Percentiles rank a stretch among this genome's conserved stretches.
phyloP scores from a whole-genome alignment of 2,113 vertebrate genomes.

The Pangasianodon gigas region DNA sequence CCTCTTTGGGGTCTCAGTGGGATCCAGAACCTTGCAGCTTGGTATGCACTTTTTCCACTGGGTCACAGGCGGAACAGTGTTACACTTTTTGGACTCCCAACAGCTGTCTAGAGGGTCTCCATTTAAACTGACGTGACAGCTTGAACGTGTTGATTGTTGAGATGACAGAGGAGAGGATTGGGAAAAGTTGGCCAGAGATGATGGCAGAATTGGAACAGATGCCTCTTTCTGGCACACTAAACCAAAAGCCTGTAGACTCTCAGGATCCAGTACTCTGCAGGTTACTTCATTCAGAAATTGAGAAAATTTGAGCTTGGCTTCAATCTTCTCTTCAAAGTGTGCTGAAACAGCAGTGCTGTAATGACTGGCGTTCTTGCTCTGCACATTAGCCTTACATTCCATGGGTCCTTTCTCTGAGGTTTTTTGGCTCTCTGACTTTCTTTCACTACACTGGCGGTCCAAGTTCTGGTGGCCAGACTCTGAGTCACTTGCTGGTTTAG shows the following conservation, averaged over 20 bases:
- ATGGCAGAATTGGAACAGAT: constrained; percentile 49
- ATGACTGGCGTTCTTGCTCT: constrained; percentile 60
- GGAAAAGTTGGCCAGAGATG: constrained; percentile 38
- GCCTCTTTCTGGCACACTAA: constrained; percentile 60
- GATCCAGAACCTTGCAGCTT: constrained; percentile 67
- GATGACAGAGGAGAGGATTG: neutral
- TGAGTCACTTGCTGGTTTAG: constrained; percentile 49
- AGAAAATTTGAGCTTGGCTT: constrained; percentile 85
- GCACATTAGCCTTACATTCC: constrained; percentile 58
- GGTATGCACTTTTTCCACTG: constrained; percentile 64
- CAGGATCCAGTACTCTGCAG: constrained; percentile 79
- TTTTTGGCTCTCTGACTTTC: constrained; percentile 49
- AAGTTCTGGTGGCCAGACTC: constrained; percentile 71
- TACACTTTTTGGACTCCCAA: constrained; percentile 57
- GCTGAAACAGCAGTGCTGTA: constrained; percentile 61
- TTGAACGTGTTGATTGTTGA: neutral
- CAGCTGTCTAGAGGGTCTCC: constrained; percentile 58
- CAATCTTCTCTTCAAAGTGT: constrained; percentile 67
- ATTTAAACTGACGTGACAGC: constrained; percentile 48
- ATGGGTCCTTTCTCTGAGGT: constrained; percentile 40
- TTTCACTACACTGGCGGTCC: constrained; percentile 36
- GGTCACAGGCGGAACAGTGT: constrained; percentile 57
- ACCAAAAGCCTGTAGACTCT: constrained; percentile 67
- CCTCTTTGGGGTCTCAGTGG: constrained; percentile 60
- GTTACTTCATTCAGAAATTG: constrained; percentile 90